Evolutionary conservation across 2,888 invertebrate genomes (phyloP), one percentile per base, ranked within the genome.

Genomic region (Agriopis leucophaearia): DNA sequence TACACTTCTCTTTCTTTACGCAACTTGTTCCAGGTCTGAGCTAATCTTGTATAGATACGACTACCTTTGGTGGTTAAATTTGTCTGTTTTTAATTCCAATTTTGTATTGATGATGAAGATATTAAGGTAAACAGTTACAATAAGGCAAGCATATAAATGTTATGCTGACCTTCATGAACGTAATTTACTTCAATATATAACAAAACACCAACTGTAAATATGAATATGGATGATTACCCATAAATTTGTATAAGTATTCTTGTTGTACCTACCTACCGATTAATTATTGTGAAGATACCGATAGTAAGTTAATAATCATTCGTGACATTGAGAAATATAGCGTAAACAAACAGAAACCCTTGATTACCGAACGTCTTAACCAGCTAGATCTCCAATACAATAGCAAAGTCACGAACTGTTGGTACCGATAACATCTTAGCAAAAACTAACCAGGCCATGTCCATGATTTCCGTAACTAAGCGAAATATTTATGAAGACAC

Each of bases 361-460:
- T 47, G 50, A 57, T 64, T 59, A 36, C 48, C 40, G 36, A 51
- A 48, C 55, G 60, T 62, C 40, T 65, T 55, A 69, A 69, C 58
- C 57, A 64, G 38, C 44, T 68, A 63, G 16, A 73, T 74, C 69
- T 69, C 60, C 65, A 74, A 76, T 75, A 67, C 63, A 74, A 74
- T 70, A 54, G 66, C 64, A 73, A 77, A 81, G 79, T 84, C 81
- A 85, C 82, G 81, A 81, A 78, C 78, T 76, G 79, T 81, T 78
- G 75, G 72, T 75, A 75, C 72, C 71, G 78, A 81, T 81, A 79
- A 80, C 77, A 77, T 72, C 77, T 78, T 72, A 71, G 71, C 74
- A 78, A 80, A 78, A 73, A 76, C 78, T 80, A 86, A 86, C 80
- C 81, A 81, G 84, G 86, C 79, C 81, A 83, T 69, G 67, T 62